Evolutionary conservation across 1,140 invertebrate genomes (phyloP).

Genomic region (Melanaphis sacchari): DNA sequence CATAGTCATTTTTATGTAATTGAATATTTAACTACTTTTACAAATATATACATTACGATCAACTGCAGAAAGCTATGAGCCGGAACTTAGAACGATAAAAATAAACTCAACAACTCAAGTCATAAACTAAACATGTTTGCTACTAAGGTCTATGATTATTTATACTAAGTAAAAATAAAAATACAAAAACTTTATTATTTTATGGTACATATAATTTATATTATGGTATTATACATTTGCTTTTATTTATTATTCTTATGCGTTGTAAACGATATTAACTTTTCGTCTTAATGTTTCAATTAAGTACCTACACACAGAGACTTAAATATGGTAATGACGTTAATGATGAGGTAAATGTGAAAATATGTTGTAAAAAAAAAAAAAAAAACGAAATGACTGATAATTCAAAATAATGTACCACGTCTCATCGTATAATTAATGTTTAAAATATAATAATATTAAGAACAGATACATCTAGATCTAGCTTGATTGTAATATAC

Average conservation of each 20-base stretch:
- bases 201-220: not conserved
- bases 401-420: not conserved
- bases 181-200: not conserved
- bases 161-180: not conserved
- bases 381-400: not conserved
- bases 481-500: not conserved
- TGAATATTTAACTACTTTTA: not conserved
- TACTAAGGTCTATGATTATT: not conserved
- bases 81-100: conserved; percentile 15
- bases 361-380: not conserved
- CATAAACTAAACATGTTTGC: conserved; percentile 13
- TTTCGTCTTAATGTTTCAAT: not conserved
- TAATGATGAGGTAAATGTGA: conserved; percentile 5
- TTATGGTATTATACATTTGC: not conserved
- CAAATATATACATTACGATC: not conserved
- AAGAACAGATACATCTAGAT: not conserved
- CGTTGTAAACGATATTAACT: not conserved
- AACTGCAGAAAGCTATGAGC: not conserved
- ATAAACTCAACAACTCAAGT: not conserved
- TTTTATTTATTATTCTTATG: not conserved
- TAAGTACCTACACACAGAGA: not conserved
- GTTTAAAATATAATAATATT: not conserved
- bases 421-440: not conserved
- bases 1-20: not conserved
- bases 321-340: not conserved